A percentile compares a stretch with the other conserved stretches of the same genome.
These are phyloP conservation scores for Oreamnos americanus DNA, from an alignment of 2,113 vertebrate species.

Conservation along the genomic window DNA sequence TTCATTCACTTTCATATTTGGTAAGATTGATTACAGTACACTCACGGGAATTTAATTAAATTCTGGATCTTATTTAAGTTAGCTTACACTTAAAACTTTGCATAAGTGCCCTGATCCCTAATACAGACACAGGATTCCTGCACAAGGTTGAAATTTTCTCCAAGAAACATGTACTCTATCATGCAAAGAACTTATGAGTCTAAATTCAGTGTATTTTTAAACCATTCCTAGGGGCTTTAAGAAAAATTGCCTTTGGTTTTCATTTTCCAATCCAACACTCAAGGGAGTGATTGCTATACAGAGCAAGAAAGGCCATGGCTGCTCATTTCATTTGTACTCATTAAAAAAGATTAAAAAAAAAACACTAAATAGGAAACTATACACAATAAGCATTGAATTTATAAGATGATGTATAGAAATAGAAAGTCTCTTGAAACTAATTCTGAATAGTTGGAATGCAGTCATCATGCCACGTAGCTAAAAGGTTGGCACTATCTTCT, in stretches of 20 bases:
- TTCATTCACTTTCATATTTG: neutral
- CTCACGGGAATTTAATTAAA: neutral
- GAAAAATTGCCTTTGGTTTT: neutral
- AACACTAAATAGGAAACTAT: neutral
- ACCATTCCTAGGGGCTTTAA: neutral
- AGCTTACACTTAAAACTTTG: neutral
- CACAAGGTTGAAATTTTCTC: neutral
- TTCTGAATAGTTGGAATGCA: neutral
- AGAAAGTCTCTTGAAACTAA: neutral
- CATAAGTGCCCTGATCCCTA: neutral
- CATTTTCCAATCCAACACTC: conserved; percentile 30
- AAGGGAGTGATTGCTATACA: neutral
- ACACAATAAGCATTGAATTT: neutral
- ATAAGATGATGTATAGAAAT: neutral
- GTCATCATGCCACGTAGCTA: neutral
- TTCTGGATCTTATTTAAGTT: conserved; percentile 20
- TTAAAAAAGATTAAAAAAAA: neutral
- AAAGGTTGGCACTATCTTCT: neutral
- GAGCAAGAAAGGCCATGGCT: neutral
- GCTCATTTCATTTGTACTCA: conserved; percentile 26
- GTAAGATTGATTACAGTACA: neutral
- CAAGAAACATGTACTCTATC: neutral
- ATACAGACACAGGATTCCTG: neutral
- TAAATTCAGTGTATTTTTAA: neutral
- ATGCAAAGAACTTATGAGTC: neutral